These are phyloP conservation scores for Corydoras maculifer DNA, from an alignment of 2,113 vertebrate genomes.

Conservation along the genomic window DNA sequence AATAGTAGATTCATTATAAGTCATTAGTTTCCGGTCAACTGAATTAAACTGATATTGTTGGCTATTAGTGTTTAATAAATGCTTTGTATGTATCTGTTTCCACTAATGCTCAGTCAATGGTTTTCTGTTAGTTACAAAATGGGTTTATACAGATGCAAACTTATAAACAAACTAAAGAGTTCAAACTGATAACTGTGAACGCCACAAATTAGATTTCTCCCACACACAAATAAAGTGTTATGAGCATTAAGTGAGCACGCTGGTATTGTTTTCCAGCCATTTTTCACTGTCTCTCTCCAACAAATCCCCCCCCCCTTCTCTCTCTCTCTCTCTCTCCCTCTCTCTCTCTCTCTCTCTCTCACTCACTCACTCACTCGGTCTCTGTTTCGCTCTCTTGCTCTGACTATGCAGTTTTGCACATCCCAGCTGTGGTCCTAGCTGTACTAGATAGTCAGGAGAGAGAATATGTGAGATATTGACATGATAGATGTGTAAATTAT, in stretches of 20 bases:
- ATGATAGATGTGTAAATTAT: constrained; percentile 99
- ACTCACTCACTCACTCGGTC: neutral
- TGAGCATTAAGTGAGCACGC: neutral
- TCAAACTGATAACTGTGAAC: neutral
- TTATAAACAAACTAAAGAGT: no score
- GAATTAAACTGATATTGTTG: no score
- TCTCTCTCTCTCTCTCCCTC: neutral
- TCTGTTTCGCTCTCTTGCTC: constrained; percentile 29
- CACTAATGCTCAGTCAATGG: no score
- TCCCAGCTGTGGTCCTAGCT: constrained; percentile 73
- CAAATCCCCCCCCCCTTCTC: neutral
- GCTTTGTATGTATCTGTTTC: no score
- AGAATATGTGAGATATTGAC: constrained; percentile 91
- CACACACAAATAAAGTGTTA: neutral
- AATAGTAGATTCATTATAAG: no score
- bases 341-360: neutral
- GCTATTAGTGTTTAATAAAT: no score
- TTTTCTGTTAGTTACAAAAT: no score
- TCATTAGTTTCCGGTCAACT: no score
- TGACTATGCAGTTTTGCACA: constrained; percentile 51
- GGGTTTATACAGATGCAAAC: no score
- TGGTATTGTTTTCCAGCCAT: constrained; percentile 3
- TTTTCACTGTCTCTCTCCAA: neutral
- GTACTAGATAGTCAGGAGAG: constrained; percentile 89
- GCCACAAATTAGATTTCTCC: neutral